Base-by-base conservation (phyloP, 2,888 invertebrate species). In the Caradrina clavipalpis region DNA sequence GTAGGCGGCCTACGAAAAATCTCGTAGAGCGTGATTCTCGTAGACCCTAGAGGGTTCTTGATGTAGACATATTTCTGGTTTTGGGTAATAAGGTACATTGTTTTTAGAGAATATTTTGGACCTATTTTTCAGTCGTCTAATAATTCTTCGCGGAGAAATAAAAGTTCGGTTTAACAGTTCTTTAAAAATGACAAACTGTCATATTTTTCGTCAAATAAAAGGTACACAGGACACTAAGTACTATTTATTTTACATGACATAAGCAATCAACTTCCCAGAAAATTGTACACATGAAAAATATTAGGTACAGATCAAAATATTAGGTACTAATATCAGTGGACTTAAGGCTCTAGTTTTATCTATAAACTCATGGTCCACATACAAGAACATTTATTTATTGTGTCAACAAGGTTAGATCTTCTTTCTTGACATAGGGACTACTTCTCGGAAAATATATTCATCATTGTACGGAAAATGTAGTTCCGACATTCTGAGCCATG, bases 401-500 rank as follows among this genome's bases (percentile, higher is more conserved):
- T 65, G 35, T 77, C 61, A 55, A 65, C 75, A 56, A 51, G 5
- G 19, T 49, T n/a, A 7, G 45, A 45, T 73, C 61, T 22, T 42
- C 10, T 58, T 69, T 69, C 39, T 51, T 55, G 54, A 60, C 42
- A 47, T 58, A 62, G 15, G 56, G 69, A 39, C 39, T 13, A 13
- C 65, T 77, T 77, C 77, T 55, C 15, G 47, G 79, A 74, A 79
- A 69, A 73, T 57, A 5, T 51, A 62, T 62, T 59, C 65, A 55
- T 77, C 69, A 69, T 74, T 61, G 64, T 74, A 49, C 57, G 59
- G 57, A 19, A 53, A 59, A 51, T 50, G 26, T 55, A 39, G 58
- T 13, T 70, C 35, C 26, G 31, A 26, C 17, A 26, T 64, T 68
- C 74, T n/a, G 58, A 59, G 39, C 19, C 17, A 15, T 55, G 19